These are phyloP conservation scores for Acropora yongei DNA, from an alignment of 64 coral and sea anemone species.

Conservation along the genomic window DNA sequence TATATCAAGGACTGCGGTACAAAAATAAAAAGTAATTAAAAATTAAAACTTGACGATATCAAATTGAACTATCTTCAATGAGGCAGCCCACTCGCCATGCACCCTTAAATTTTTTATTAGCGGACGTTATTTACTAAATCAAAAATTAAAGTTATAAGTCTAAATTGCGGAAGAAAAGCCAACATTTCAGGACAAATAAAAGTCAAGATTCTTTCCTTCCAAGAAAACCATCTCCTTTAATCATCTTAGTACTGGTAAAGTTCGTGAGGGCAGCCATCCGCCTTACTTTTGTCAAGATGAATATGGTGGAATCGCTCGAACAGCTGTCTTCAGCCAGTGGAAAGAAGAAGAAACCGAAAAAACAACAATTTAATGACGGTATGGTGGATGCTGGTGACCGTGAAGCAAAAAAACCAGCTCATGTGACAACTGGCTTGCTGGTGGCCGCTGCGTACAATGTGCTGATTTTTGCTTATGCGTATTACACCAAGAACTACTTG, in stretches of 20 bases:
- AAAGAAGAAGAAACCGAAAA: slow-evolving; percentile 59
- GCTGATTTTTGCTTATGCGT: slow-evolving; percentile 54
- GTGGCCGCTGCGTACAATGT: slow-evolving; percentile 41
- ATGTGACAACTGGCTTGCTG: slow-evolving; percentile 36
- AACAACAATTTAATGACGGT: slow-evolving; percentile 65
- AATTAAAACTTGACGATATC: too few relatives aligned
- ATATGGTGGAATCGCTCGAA: slow-evolving; percentile 71
- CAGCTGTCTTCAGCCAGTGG: slow-evolving; percentile 43
- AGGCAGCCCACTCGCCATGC: neutral
- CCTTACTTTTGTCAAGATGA: slow-evolving; percentile 14
- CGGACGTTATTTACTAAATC: neutral
- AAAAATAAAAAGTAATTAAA: too few relatives aligned
- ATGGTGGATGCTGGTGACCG: slow-evolving; percentile 75
- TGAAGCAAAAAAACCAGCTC: slow-evolving; percentile 36
- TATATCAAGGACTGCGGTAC: too few relatives aligned
- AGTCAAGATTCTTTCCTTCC: neutral
- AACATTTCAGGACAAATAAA: neutral
- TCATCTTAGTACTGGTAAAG: neutral
- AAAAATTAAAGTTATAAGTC: neutral
- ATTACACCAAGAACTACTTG: slow-evolving; percentile 66
- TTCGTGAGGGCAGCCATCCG: neutral
- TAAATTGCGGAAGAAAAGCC: neutral
- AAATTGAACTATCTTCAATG: neutral
- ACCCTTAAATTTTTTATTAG: neutral
- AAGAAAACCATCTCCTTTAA: neutral